These are phyloP conservation scores for Calameuta filiformis DNA, from an alignment of 2,888 invertebrate genomes.

Conservation along the genomic window DNA sequence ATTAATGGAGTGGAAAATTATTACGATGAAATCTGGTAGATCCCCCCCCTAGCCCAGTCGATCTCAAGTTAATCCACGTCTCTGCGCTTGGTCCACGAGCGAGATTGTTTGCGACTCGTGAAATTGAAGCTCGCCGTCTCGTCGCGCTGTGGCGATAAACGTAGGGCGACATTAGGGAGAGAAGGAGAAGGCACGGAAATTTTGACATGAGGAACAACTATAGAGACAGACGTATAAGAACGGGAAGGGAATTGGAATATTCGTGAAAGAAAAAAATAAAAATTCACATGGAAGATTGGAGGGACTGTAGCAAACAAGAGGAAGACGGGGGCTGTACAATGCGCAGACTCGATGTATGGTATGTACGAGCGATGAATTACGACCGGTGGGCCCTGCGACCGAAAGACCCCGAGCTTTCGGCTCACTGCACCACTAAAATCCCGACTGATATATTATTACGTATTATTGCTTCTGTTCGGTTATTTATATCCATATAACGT, in stretches of 20 bases:
- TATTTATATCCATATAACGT: slow-evolving; percentile 67
- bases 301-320: background rate
- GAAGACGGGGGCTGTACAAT: background rate
- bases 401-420: background rate
- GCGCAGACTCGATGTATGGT: background rate
- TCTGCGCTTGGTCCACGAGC: background rate
- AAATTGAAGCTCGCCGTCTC: background rate
- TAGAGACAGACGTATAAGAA: background rate
- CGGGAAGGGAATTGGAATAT: background rate
- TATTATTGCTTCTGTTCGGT: slow-evolving; percentile 66
- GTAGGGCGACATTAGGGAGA: background rate
- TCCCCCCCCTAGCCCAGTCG: background rate
- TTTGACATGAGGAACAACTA: background rate
- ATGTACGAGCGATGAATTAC: slow-evolving; percentile 61
- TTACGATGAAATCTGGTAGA: slow-evolving; percentile 62
- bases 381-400: slow-evolving; percentile 62
- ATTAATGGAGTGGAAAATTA: slow-evolving; percentile 65
- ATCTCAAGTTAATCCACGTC: slow-evolving; percentile 5
- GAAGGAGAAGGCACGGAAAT: background rate
- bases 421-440: slow-evolving; percentile 64
- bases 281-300: background rate
- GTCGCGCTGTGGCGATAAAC: slow-evolving; percentile 3
- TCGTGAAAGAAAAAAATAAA: background rate
- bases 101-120: slow-evolving; percentile 8
- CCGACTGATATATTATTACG: slow-evolving; percentile 67